Conservation (phyloP, 2,113 vertebrate species). For the Oryzias curvinotus region DNA sequence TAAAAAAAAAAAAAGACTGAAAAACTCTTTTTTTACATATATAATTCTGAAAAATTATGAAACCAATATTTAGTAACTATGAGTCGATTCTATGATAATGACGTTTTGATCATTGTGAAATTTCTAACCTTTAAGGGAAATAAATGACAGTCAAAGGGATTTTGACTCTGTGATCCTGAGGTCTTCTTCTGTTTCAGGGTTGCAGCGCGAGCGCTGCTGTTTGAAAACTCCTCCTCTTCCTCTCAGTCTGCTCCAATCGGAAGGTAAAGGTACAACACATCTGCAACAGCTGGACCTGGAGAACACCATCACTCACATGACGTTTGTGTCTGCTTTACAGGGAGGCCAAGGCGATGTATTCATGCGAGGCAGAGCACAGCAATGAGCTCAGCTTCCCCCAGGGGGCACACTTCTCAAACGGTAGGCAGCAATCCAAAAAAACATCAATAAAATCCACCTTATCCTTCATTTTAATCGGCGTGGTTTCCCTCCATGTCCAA, state of each 20-base stretch:
- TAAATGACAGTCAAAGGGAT: too few relatives aligned
- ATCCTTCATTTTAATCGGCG: not conserved
- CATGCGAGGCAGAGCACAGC: conserved; percentile 95
- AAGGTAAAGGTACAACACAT: conserved; percentile 69
- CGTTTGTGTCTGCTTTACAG: conserved; percentile 69
- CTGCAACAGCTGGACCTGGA: not conserved
- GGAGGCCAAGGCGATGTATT: conserved; percentile 95
- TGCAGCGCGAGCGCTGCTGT: conserved; percentile 86
- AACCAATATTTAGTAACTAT: too few relatives aligned
- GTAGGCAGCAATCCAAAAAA: conserved; percentile 69
- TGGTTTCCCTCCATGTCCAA: conserved; percentile 1
- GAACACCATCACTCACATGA: not conserved
- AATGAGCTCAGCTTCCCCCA: conserved; percentile 97
- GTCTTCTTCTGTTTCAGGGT: conserved; percentile 77
- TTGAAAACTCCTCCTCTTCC: conserved; percentile 83
- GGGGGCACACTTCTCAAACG: conserved; percentile 92
- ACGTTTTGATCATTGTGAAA: too few relatives aligned
- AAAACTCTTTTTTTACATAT: too few relatives aligned
- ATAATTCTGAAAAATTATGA: too few relatives aligned
- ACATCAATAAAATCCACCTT: not conserved
- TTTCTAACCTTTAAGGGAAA: too few relatives aligned
- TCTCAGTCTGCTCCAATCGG: conserved; percentile 74
- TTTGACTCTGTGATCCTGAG: not conserved
- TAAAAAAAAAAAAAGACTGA: too few relatives aligned
- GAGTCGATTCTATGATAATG: too few relatives aligned